A percentile compares a stretch with the other conserved stretches of the same genome.
Conservation (phyloP, 2,113 vertebrate species). For the human region GRCh38 chr11:31267501-31268000, state of each 20-base stretch:
- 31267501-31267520: not conserved
- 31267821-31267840: not conserved
- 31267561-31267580: not conserved
- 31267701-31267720: not conserved
- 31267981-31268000: not conserved
- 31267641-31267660: not conserved
- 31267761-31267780: not conserved
- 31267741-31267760: not conserved
- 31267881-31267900: not conserved
- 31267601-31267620: not conserved
- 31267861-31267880: conserved; percentile 4
- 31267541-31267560: not conserved
- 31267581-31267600: not conserved
- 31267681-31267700: not conserved
- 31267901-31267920: not conserved
- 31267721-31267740: not conserved
- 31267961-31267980: not conserved
- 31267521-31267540: not conserved
- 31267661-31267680: not conserved
- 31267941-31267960: not conserved
- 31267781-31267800: not conserved
- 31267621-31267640: not conserved
- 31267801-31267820: not conserved
- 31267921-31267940: not conserved
- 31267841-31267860: not conserved